Percentiles rank a stretch among this genome's conserved stretches.
Conservation (phyloP, 2,888 invertebrate genomes). For the Lithophane ornitopus region DNA sequence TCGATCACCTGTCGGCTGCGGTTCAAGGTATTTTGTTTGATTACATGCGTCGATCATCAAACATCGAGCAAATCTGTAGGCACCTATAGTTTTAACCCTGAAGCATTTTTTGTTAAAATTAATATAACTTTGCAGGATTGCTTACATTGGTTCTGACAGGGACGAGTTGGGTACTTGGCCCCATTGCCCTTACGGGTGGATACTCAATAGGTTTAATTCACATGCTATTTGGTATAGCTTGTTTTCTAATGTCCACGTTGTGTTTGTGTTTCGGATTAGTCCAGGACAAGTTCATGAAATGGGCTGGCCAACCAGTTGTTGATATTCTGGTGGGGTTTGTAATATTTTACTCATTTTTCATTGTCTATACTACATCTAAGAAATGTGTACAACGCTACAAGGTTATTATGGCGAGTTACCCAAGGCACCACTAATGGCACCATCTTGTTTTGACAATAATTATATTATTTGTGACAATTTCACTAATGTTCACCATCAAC, state of each 20-base stretch:
- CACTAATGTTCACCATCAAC: neutral
- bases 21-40: neutral
- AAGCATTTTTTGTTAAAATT: neutral
- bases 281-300: constrained; percentile 66
- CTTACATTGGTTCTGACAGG: constrained; percentile 65
- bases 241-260: constrained; percentile 74
- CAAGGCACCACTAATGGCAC: fast-evolving
- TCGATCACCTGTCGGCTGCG: neutral
- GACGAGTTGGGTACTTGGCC: constrained; percentile 65
- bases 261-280: constrained; percentile 71
- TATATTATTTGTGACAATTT: neutral
- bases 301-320: constrained; percentile 62
- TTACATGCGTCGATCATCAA: neutral
- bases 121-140: constrained; percentile 67
- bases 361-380: constrained; percentile 69
- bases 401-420: neutral
- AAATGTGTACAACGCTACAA: constrained; percentile 67
- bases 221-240: constrained; percentile 70
- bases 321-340: constrained; percentile 70
- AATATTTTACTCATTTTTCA: constrained; percentile 72
- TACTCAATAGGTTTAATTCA: constrained; percentile 53
- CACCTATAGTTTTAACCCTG: too few relatives aligned
- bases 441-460: neutral
- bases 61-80: neutral
- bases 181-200: constrained; percentile 42